phyloP scores from a whole-genome alignment of 2,888 invertebrate species.

The Hypsopygia costalis region DNA sequence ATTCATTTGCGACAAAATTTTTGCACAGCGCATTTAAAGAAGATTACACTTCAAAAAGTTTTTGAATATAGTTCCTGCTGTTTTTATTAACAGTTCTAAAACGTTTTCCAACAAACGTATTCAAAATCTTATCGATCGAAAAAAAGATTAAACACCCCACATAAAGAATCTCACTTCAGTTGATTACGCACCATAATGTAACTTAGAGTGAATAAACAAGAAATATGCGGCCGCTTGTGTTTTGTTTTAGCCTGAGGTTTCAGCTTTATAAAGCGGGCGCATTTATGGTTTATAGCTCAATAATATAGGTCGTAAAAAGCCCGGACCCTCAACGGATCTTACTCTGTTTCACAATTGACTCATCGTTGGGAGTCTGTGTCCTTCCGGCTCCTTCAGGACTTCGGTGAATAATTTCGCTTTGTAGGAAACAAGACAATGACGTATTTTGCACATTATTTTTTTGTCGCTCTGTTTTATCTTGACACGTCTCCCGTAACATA shows the following conservation, averaged over 20 bases:
- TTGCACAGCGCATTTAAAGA: too few species aligned
- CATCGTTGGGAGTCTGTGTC: slow-evolving; percentile 48
- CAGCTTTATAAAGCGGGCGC: slow-evolving; percentile 16
- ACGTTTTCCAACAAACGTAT: too few species aligned
- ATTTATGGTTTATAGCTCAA: slow-evolving; percentile 68
- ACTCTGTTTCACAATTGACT: slow-evolving; percentile 59
- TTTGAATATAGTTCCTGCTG: too few species aligned
- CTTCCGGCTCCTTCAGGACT: slow-evolving; percentile 45
- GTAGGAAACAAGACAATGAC: slow-evolving; percentile 35
- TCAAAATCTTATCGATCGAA: background rate
- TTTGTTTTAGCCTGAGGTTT: too few species aligned
- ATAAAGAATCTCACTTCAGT: slow-evolving; percentile 45
- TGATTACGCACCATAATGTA: slow-evolving; percentile 47
- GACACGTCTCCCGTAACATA: too few species aligned
- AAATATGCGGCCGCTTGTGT: slow-evolving; percentile 36
- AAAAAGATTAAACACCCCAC: slow-evolving; percentile 12
- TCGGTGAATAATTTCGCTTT: slow-evolving; percentile 48
- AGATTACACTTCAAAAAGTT: too few species aligned
- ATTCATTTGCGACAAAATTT: too few species aligned
- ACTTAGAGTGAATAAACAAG: slow-evolving; percentile 38
- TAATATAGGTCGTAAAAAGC: slow-evolving; percentile 63
- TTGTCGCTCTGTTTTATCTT: slow-evolving; percentile 27
- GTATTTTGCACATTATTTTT: slow-evolving; percentile 28
- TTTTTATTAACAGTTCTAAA: too few species aligned
- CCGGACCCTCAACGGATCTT: slow-evolving; percentile 51